Evolutionary conservation across 2,888 invertebrate genomes (phyloP).

Genomic region (Ormyrus pomaceus): DNA sequence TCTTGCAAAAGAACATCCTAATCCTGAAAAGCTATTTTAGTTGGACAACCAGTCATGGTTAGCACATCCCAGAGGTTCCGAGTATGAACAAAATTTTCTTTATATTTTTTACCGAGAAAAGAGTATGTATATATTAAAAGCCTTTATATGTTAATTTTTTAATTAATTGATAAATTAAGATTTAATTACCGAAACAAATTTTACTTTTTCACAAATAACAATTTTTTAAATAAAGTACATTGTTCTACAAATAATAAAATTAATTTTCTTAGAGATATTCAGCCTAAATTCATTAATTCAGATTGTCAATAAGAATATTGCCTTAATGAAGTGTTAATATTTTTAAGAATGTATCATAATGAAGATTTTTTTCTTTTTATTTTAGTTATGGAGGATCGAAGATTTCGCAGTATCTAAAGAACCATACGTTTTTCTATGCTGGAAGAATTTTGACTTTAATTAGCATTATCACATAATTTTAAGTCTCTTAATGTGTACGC

Average conservation of each 20-base stretch:
- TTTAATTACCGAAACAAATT: no score
- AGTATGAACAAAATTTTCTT: slow-evolving; percentile 48
- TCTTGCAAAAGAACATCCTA: slow-evolving; percentile 28
- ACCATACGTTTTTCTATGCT: slow-evolving; percentile 35
- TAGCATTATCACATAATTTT: slow-evolving; percentile 32
- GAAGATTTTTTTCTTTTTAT: slow-evolving; percentile 32
- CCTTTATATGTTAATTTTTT: slow-evolving; percentile 21
- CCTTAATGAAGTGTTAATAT: not conserved
- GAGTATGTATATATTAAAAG: slow-evolving; percentile 50
- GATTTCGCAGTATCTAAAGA: slow-evolving; percentile 36
- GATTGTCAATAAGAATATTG: slow-evolving; percentile 1
- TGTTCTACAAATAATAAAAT: not conserved
- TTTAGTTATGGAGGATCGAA: slow-evolving; percentile 51
- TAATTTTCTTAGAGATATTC: not conserved
- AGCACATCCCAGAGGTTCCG: slow-evolving; percentile 35
- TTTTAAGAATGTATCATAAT: not conserved
- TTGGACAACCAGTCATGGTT: slow-evolving; percentile 25
- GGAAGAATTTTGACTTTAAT: slow-evolving; percentile 35
- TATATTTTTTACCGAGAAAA: slow-evolving; percentile 49
- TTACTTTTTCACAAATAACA: no score
- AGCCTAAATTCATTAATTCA: not conserved
- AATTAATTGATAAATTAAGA: slow-evolving; percentile 5
- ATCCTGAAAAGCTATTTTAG: slow-evolving; percentile 25
- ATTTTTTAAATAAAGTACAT: not conserved
- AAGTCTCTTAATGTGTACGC: slow-evolving; percentile 35